Conservation (phyloP, 2,113 vertebrate genomes). For the Plecturocebus donacophilus region DNA sequence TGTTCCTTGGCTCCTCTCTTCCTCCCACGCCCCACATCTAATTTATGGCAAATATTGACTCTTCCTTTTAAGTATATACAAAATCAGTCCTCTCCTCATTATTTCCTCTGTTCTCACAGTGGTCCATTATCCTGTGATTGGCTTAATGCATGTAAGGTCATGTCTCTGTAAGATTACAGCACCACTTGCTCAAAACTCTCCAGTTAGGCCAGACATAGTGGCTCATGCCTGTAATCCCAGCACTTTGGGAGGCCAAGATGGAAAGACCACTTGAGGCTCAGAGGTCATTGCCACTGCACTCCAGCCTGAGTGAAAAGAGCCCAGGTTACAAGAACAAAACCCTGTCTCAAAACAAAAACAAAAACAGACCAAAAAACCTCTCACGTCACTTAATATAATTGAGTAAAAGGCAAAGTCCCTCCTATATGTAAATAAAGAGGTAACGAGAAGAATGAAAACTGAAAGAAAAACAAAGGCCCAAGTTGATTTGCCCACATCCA, state of each 20-base stretch:
- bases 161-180: neutral
- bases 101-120: neutral
- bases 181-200: neutral
- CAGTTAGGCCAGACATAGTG: neutral
- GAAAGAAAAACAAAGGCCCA: neutral
- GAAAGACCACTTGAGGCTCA: too few relatives aligned
- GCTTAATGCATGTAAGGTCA: neutral
- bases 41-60: neutral
- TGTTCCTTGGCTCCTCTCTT: neutral
- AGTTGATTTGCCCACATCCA: neutral
- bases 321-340: too few relatives aligned
- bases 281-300: too few relatives aligned
- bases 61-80: neutral
- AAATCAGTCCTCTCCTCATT: neutral
- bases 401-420: neutral
- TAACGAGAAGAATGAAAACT: slow-evolving; percentile 26
- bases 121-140: neutral
- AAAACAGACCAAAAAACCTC: neutral
- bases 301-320: too few relatives aligned
- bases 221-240: too few relatives aligned
- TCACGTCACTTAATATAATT: neutral
- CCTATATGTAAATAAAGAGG: slow-evolving; percentile 9
- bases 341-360: too few relatives aligned
- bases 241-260: too few relatives aligned
- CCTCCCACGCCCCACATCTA: neutral